Evolutionary conservation across 2,888 invertebrate genomes (phyloP).

Genomic region (Encarsia formosa): DNA sequence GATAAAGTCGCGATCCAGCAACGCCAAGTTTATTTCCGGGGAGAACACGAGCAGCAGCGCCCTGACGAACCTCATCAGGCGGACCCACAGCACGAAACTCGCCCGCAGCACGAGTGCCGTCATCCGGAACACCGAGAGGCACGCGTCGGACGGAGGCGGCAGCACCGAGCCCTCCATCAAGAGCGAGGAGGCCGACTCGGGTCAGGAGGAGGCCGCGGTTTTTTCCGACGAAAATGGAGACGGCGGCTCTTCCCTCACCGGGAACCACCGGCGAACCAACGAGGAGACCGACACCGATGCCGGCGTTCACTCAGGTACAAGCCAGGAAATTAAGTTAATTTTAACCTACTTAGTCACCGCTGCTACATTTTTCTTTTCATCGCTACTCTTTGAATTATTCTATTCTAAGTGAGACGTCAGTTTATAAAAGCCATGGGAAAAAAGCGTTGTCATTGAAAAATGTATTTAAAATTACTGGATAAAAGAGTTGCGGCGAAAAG

Average conservation of each 20-base stretch:
- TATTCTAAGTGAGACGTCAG: too few species aligned
- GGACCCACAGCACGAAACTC: constrained; percentile 70
- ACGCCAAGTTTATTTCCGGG: constrained; percentile 34
- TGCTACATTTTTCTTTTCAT: background rate
- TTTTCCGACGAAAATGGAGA: constrained; percentile 30
- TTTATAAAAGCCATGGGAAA: too few species aligned
- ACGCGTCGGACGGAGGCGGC: constrained; percentile 29
- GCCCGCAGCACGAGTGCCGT: constrained; percentile 59
- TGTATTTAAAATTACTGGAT: too few species aligned
- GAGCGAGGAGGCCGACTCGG: constrained; percentile 20
- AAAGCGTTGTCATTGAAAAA: too few species aligned
- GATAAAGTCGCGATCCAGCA: constrained; percentile 45
- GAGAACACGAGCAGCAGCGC: constrained; percentile 28
- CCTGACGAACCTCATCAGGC: constrained; percentile 55
- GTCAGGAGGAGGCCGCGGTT: constrained; percentile 52
- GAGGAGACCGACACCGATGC: constrained; percentile 64
- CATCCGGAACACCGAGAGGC: constrained; percentile 38
- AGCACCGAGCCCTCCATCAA: background rate
- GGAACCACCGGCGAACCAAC: constrained; percentile 53
- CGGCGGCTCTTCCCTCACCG: constrained; percentile 33
- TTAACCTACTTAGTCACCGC: background rate
- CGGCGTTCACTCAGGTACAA: constrained; percentile 65
- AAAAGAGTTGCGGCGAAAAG: too few species aligned
- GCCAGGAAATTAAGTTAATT: too few species aligned
- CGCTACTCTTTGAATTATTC: too few species aligned